phyloP scores from a whole-genome alignment of 2,113 vertebrate genomes.

The Lasiurus cinereus region DNA sequence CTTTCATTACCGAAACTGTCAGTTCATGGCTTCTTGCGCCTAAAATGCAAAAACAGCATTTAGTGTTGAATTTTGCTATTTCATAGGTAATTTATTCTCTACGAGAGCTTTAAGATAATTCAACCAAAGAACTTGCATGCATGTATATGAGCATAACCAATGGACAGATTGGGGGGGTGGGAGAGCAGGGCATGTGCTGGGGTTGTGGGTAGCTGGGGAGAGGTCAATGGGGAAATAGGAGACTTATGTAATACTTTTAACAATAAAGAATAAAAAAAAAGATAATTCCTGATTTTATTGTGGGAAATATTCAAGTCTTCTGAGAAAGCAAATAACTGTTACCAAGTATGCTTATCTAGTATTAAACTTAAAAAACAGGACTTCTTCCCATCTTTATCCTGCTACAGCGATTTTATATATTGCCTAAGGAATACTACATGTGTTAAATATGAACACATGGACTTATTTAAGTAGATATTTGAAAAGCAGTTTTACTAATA shows the following conservation, averaged over 20 bases:
- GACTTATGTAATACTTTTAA: too few species aligned
- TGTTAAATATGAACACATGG: not conserved
- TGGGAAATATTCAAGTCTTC: slow-evolving; percentile 41
- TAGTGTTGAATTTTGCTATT: not conserved
- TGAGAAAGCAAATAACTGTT: slow-evolving; percentile 8
- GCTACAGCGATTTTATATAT: slow-evolving; percentile 1
- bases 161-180: too few species aligned
- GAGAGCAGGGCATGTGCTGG: too few species aligned
- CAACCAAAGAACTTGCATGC: too few species aligned
- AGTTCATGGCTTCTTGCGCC: slow-evolving; percentile 94
- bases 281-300: slow-evolving; percentile 32
- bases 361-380: not conserved
- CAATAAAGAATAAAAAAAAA: too few species aligned
- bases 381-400: not conserved
- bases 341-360: not conserved
- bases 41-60: slow-evolving; percentile 80
- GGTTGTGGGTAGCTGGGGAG: too few species aligned
- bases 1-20: not conserved
- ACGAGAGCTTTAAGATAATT: not conserved
- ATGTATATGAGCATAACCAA: too few species aligned
- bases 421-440: not conserved
- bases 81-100: not conserved
- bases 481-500: not conserved
- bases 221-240: too few species aligned
- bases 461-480: not conserved